phyloP scores from a whole-genome alignment of 2,888 invertebrate species.

The Lasioglossum vierecki region DNA sequence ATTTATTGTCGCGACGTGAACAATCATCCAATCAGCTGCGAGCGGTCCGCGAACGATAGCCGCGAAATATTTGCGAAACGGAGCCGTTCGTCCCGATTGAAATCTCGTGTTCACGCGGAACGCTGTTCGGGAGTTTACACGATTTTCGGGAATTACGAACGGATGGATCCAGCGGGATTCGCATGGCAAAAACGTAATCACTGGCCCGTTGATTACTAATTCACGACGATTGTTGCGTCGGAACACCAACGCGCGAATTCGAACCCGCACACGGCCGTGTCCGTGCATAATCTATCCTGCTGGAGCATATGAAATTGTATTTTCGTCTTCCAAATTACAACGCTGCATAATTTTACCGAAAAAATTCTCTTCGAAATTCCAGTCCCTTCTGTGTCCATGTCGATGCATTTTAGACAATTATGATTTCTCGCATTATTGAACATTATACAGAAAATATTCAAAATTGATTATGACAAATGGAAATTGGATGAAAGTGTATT shows the following conservation, averaged over 20 bases:
- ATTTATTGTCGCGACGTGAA: not conserved
- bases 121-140: conserved; percentile 9
- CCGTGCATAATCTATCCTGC: not conserved
- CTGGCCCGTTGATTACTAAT: conserved; percentile 19
- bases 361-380: not conserved
- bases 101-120: conserved; percentile 5
- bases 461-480: not conserved
- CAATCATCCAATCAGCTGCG: conserved; percentile 12
- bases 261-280: not conserved
- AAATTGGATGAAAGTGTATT: not conserved
- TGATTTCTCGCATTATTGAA: no score
- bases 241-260: not conserved
- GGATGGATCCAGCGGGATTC: not conserved
- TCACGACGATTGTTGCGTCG: conserved; percentile 10
- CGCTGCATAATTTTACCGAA: not conserved
- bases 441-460: no score
- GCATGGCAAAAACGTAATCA: conserved; percentile 23
- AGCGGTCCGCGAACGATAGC: conserved; percentile 7
- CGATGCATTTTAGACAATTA: not conserved
- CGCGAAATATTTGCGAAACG: conserved; percentile 9
- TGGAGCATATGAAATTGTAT: not conserved
- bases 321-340: not conserved
- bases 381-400: not conserved
- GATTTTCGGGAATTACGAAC: conserved; percentile 11
- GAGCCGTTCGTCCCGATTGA: conserved; percentile 10